Conservation (phyloP, 2,113 vertebrate species). For the Myrmecophaga tridactyla region DNA sequence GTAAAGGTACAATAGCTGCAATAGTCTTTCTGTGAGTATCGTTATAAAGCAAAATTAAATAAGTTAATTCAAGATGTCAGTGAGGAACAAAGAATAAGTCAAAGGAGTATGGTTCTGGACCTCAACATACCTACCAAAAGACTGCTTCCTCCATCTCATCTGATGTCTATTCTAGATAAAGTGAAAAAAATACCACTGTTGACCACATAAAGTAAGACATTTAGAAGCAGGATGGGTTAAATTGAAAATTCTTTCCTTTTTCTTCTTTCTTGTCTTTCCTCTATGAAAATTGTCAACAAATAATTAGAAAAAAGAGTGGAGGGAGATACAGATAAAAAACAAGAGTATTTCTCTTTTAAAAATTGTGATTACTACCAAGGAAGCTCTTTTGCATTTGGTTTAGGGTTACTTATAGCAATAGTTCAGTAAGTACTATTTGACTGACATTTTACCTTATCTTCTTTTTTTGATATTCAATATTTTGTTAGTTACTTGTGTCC, state of each 20-base stretch:
- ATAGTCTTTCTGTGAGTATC: slow-evolving; percentile 40
- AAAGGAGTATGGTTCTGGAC: not conserved
- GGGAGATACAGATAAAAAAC: not conserved
- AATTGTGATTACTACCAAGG: not conserved
- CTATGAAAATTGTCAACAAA: not conserved
- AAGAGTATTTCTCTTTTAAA: not conserved
- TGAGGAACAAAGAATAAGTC: not conserved
- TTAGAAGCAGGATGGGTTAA: not conserved
- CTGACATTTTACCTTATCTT: not conserved
- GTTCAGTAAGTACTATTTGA: not conserved
- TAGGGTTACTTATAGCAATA: not conserved
- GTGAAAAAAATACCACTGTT: not conserved
- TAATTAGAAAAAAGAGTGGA: not conserved
- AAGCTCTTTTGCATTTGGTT: not conserved
- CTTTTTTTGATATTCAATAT: not conserved
- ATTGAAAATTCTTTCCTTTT: not conserved
- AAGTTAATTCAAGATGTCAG: not conserved
- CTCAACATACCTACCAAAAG: not conserved
- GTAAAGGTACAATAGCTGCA: slow-evolving; percentile 40
- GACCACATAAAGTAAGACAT: not conserved
- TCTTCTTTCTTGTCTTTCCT: not conserved
- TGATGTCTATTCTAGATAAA: not conserved
- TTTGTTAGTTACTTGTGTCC: not conserved
- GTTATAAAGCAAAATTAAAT: slow-evolving; percentile 40
- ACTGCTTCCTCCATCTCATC: not conserved